A percentile compares a stretch with the other conserved stretches of the same genome.
Conservation (phyloP, 2,113 vertebrate species). For the Ceuthmochares aereus region DNA sequence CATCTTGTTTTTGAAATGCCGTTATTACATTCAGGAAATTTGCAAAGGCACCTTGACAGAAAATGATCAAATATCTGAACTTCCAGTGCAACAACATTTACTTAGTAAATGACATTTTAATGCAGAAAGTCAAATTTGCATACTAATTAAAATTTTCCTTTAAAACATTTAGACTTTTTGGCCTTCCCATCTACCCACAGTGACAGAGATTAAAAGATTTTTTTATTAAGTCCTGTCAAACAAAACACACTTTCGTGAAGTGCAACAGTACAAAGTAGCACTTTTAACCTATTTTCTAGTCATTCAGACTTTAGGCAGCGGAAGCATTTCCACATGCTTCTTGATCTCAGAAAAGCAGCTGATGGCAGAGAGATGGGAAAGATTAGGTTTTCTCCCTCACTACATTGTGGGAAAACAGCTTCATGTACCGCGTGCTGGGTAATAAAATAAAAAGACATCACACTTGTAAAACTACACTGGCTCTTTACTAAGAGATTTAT, state of each 20-base stretch:
- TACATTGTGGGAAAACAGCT: not conserved
- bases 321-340: not conserved
- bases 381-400: not conserved
- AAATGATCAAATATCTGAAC: constrained; percentile 78
- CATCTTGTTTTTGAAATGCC: constrained; percentile 75
- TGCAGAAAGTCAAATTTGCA: constrained; percentile 78
- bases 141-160: constrained; percentile 84
- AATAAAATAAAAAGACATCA: constrained; percentile 50
- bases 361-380: not conserved
- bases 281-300: not conserved
- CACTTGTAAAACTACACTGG: constrained; percentile 32
- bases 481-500: constrained; percentile 33
- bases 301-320: constrained; percentile 34
- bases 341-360: not conserved
- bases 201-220: constrained; percentile 77
- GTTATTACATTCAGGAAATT: constrained; percentile 69
- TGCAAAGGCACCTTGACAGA: constrained; percentile 81
- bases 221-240: constrained; percentile 75
- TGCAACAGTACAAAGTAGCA: not conserved
- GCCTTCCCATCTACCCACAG: constrained; percentile 70
- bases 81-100: constrained; percentile 74
- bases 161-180: constrained; percentile 79
- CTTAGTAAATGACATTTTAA: constrained; percentile 84
- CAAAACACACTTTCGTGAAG: constrained; percentile 39
- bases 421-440: constrained; percentile 12